phyloP scores from a whole-genome alignment of 1,140 invertebrate species.

The Leptinotarsa defecta region DNA sequence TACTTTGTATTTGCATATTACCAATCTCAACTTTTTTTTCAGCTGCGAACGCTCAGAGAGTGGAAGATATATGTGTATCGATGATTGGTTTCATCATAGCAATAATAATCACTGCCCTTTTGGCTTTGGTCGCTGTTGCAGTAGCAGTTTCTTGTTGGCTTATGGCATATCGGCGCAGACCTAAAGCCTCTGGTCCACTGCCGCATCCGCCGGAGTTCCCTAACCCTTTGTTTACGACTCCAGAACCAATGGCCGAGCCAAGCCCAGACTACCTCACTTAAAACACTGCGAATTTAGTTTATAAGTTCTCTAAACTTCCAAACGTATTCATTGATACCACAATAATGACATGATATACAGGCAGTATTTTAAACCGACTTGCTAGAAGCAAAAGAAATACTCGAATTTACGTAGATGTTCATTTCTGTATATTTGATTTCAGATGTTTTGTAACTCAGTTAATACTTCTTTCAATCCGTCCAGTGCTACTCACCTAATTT shows the following conservation, averaged over 20 bases:
- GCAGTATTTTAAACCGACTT: neutral
- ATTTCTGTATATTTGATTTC: conserved; percentile 42
- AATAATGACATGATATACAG: conserved; percentile 32
- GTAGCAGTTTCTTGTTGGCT: conserved; percentile 94
- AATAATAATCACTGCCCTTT: conserved; percentile 85
- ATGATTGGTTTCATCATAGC: conserved; percentile 91
- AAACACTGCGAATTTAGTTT: conserved; percentile 39
- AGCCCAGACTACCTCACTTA: conserved; percentile 77
- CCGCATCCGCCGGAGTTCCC: conserved; percentile 94
- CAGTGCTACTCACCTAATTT: conserved; percentile 45
- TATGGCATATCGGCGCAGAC: conserved; percentile 86
- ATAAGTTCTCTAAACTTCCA: conserved; percentile 39
- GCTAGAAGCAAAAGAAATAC: conserved; percentile 25
- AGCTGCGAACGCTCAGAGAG: conserved; percentile 68
- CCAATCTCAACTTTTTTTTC: conserved; percentile 50
- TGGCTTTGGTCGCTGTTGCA: conserved; percentile 90
- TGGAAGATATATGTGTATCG: conserved; percentile 90
- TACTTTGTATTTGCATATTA: no score
- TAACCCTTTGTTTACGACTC: conserved; percentile 89
- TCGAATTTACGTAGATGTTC: conserved; percentile 32
- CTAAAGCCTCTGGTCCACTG: conserved; percentile 83
- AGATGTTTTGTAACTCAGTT: conserved; percentile 17
- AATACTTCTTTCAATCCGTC: conserved; percentile 44
- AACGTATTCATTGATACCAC: conserved; percentile 27
- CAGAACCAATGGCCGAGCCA: conserved; percentile 76